phyloP scores from a whole-genome alignment of 2,113 vertebrate genomes.

The zebrafish (Danio rerio) region GRCz12tu NC_133200.1:15421501-15422000 shows the following conservation, averaged over 20 bases:
- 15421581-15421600: constrained; percentile 70
- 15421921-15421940: too few species aligned
- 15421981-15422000: too few species aligned
- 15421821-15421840: constrained; percentile 30
- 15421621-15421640: constrained; percentile 72
- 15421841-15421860: neutral
- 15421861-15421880: too few species aligned
- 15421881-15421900: too few species aligned
- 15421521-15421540: constrained; percentile 51
- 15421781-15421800: constrained; percentile 54
- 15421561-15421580: constrained; percentile 62
- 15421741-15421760: constrained; percentile 78
- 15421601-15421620: constrained; percentile 77
- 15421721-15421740: constrained; percentile 85
- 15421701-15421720: constrained; percentile 85
- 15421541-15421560: constrained; percentile 32
- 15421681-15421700: constrained; percentile 78
- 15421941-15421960: too few species aligned
- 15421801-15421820: constrained; percentile 39
- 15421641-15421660: constrained; percentile 77
- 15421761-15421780: constrained; percentile 83
- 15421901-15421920: too few species aligned
- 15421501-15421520: constrained; percentile 20
- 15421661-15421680: constrained; percentile 86
- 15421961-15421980: too few species aligned